phyloP scores from a whole-genome alignment of 2,888 invertebrate genomes.

The Luperina testacea region DNA sequence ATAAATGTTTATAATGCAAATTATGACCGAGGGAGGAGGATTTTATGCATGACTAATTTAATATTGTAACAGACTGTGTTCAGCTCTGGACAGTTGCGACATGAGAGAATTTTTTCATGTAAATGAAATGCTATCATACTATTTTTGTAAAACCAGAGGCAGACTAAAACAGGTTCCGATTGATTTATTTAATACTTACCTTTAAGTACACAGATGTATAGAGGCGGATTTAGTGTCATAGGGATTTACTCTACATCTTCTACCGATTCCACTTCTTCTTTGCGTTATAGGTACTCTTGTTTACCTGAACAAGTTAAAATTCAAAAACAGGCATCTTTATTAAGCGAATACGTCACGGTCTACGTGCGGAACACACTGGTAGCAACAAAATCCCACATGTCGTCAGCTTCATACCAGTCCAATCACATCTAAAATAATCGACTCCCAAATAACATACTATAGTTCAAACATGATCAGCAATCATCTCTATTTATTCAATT shows the following conservation, averaged over 20 bases:
- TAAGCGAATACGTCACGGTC: no score
- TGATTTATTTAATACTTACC: no score
- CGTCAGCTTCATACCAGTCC: no score
- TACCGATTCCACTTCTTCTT: no score
- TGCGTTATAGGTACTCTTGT: neutral
- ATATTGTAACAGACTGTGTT: neutral
- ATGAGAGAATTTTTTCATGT: neutral
- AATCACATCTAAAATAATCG: neutral
- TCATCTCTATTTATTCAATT: neutral
- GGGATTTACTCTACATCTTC: no score
- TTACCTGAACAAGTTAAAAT: neutral
- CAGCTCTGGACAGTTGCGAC: no score
- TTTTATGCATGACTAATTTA: neutral
- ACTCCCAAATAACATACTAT: slow-evolving; percentile 1
- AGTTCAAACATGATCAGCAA: slow-evolving; percentile 4
- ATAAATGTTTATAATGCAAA: slow-evolving; percentile 5
- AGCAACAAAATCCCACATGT: neutral
- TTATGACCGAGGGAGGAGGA: neutral
- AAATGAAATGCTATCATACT: neutral
- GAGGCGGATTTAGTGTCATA: no score
- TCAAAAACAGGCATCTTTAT: neutral
- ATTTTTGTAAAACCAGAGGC: neutral
- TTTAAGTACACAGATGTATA: no score
- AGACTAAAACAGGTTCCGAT: no score
- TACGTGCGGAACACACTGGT: neutral